Evolutionary conservation across 2,113 vertebrate genomes (phyloP), one percentile per base, ranked within the genome.

Genomic region (Callaeas wilsoni): DNA sequence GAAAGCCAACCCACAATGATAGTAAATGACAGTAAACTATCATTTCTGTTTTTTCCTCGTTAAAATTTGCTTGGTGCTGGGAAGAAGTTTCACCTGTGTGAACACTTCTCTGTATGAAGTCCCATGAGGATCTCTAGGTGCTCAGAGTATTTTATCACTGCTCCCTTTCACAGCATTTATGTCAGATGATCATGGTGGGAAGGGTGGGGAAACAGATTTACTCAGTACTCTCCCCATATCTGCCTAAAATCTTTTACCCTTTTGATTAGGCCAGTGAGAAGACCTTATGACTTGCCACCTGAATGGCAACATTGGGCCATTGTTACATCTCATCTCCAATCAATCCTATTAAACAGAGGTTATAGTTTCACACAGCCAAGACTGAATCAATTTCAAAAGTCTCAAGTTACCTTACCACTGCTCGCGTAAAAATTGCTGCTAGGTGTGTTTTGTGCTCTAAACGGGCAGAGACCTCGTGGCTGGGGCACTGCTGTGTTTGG

Each of bases 361-460:
- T 69, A 35, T 2, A 32, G 23, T 21, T 79, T 57, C 47, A 78
- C 35, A 52, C 7, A 60, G 16, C 20, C 49, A 35, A 46, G 44
- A 49, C 23, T 44, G 57, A 68, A 47, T 7, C 59, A 10, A 64
- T 62, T 69, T 39, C 32, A 63, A 25, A 73, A 75, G 37, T 6
- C 69, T 42, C 42, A 3, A n/a, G 1, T n/a, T 47, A 77, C n/a
- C 30, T 64, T 62, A 33, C 39, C 44, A 62, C 12, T 15, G 18
- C 0, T 0, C 1, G 25, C 1, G 3, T 32, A 85, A 68, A 64
- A 68, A 64, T 1, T 30, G 18, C 60, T 65, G 32, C 37, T 46
- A 23, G 20, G 15, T 41, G 32, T 35, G 27, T 27, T 91, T 44
- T 37, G 37, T 49, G 16, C 50, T 85, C 47, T 37, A 41, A 30